Base-by-base conservation (phyloP, 2,113 vertebrate species). In the Corvus moneduloides region DNA sequence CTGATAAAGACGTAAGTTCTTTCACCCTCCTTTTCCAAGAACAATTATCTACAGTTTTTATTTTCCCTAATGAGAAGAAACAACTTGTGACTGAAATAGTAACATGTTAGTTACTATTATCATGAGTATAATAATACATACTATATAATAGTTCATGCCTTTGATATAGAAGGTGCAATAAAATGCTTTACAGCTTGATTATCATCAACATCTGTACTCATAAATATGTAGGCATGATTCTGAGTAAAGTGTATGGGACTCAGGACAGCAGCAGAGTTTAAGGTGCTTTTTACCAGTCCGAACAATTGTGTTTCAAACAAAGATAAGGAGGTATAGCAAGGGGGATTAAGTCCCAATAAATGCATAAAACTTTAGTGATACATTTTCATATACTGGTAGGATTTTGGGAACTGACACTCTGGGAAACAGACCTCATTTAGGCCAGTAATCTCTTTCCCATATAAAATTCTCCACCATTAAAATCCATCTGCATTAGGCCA, bases 191-290 rank as follows among this genome's bases (percentile, higher is more conserved):
- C 24, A 75, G 64, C 56, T 49, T n/a, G 35, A 51, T 55, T 71
- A 2, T 18, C 67, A 4, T 41, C 49, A 64, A n/a, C 35, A 35
- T 73, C 52, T 0, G 0, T 18, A 24, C 1, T 2, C 35, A 21
- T 43, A 27, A 22, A 63, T 37, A 51, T 7, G 48, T 20, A 35
- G 84, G 77, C 18, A 10, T 32, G 55, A 58, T 19, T 74, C 85
- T 39, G 51, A 18, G 26, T 37, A 16, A 69, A 59, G 33, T 2
- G 2, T 18, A 33, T 22, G 48, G 82, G 62, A 30, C 48, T 78
- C 26, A 28, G 52, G 43, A 35, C 52, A 85, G 58, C 44, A 79
- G 64, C 37, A 55, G 52, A 76, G 37, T 22, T 90, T 51, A 68
- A 85, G 27, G 69, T 52, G 44, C 58, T 81, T 89, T 82, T 68